Percentiles rank a stretch among this genome's conserved stretches.
Evolutionary conservation across 2,888 invertebrate genomes (phyloP).

Genomic region (Lutraria lutraria): DNA sequence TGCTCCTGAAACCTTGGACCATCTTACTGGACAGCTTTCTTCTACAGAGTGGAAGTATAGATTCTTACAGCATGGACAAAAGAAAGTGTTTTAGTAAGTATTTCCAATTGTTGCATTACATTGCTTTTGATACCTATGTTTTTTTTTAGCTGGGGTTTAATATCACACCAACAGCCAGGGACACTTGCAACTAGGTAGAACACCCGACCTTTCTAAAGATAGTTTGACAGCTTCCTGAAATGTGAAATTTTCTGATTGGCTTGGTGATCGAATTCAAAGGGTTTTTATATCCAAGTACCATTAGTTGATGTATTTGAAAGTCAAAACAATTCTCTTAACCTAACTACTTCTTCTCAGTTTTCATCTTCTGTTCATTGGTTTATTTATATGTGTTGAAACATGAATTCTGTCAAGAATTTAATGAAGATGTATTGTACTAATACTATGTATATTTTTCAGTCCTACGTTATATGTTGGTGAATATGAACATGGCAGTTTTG

Average conservation of each 20-base stretch:
- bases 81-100: conserved; percentile 84
- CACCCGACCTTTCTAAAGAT: no score
- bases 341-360: neutral
- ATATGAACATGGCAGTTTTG: conserved; percentile 94
- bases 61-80: conserved; percentile 83
- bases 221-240: no score
- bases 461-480: conserved; percentile 95
- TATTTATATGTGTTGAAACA: neutral
- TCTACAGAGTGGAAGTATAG: conserved; percentile 82
- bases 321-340: neutral
- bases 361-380: neutral
- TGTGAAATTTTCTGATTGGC: no score
- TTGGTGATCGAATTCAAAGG: no score
- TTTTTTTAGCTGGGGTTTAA: no score
- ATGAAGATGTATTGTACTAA: no score
- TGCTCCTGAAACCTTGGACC: conserved; percentile 93
- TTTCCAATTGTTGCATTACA: neutral
- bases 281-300: no score
- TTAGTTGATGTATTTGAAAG: neutral
- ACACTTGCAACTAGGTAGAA: no score
- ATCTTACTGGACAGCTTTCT: conserved; percentile 84
- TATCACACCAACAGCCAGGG: no score
- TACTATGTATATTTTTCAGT: conserved; percentile 88
- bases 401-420: no score
- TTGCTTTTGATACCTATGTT: neutral